phyloP scores from a whole-genome alignment of 2,888 invertebrate genomes.

The Caenorhabditis zanzibari region DNA sequence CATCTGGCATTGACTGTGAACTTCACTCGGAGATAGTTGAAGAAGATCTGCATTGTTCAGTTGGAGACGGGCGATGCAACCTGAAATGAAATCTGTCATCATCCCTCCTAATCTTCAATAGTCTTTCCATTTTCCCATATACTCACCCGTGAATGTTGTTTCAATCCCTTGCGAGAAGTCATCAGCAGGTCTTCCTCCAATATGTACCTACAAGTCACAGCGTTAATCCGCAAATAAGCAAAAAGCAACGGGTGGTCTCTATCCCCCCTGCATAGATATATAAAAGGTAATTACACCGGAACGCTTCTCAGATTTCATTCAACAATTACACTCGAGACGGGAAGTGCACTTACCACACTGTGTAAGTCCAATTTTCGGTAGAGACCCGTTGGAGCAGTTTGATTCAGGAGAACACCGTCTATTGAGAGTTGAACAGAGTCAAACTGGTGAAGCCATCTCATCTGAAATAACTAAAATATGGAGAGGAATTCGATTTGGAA shows the following conservation, averaged over 20 bases:
- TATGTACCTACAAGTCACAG: constrained; percentile 75
- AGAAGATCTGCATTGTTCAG: constrained; percentile 80
- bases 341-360: constrained; percentile 69
- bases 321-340: constrained; percentile 50
- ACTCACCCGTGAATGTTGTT: constrained; percentile 64
- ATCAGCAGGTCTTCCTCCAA: constrained; percentile 80
- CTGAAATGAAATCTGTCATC: constrained; percentile 44
- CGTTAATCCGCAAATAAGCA: constrained; percentile 55
- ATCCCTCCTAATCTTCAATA: neutral
- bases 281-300: constrained; percentile 55
- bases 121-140: neutral
- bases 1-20: constrained; percentile 69
- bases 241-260: constrained; percentile 36
- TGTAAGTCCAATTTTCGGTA: constrained; percentile 83
- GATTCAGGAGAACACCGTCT: constrained; percentile 80
- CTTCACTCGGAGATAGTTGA: constrained; percentile 74
- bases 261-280: neutral
- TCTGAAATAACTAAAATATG: neutral
- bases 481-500: neutral
- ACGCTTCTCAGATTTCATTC: constrained; percentile 60
- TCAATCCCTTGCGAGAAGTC: constrained; percentile 78
- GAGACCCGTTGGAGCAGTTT: constrained; percentile 80
- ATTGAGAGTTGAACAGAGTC: constrained; percentile 80
- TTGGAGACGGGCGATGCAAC: constrained; percentile 78
- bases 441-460: constrained; percentile 82